phyloP scores from a whole-genome alignment of 2,888 invertebrate genomes.

The Eupithecia subfuscata region DNA sequence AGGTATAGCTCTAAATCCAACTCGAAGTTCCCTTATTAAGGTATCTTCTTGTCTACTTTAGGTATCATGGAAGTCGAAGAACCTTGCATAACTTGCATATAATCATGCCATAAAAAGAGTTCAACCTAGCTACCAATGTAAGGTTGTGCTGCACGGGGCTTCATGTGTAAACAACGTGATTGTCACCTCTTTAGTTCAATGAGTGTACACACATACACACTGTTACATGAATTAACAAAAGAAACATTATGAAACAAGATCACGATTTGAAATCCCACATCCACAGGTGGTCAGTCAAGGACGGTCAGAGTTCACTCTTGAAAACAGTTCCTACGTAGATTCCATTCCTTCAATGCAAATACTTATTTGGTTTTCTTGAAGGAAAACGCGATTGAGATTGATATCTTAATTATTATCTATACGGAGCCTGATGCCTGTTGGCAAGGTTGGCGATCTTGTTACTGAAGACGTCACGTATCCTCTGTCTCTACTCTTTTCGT shows the following conservation, averaged over 20 bases:
- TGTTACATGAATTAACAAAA: not conserved
- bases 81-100: slow-evolving; percentile 17
- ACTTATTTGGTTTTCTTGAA: not conserved
- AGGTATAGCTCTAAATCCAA: not conserved
- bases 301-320: not conserved
- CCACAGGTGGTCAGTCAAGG: not conserved
- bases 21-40: not conserved
- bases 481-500: not conserved
- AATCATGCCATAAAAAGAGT: slow-evolving; percentile 18
- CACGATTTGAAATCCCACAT: not conserved
- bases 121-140: slow-evolving; percentile 24
- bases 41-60: not conserved
- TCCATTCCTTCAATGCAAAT: not conserved
- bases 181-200: not conserved
- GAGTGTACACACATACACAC: not conserved
- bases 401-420: not conserved
- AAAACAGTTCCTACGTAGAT: not conserved
- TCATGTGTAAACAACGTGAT: slow-evolving; percentile 8
- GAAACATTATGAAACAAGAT: slow-evolving; percentile 1
- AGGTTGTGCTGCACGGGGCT: not conserved
- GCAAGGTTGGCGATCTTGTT: not conserved
- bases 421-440: not conserved
- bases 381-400: not conserved
- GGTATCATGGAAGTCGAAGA: not conserved
- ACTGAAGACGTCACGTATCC: not conserved